These are phyloP conservation scores for Bradypodion ventrale DNA, from an alignment of 2,797 vertebrate genomes.

Conservation along the genomic window DNA sequence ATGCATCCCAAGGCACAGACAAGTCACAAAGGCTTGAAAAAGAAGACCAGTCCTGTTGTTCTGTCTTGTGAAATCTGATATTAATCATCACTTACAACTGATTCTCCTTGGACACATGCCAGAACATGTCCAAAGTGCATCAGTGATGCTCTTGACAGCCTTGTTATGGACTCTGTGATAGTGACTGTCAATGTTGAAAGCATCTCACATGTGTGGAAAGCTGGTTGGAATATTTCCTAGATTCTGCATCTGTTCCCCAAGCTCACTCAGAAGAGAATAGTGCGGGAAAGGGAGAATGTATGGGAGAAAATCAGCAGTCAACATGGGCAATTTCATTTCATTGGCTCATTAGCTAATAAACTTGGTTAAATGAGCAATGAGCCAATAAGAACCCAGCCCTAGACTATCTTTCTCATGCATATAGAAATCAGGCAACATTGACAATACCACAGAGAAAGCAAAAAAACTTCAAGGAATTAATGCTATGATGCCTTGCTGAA, in stretches of 20 bases:
- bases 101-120: neutral
- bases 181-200: neutral
- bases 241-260: slow-evolving; percentile 23
- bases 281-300: neutral
- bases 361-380: neutral
- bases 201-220: neutral
- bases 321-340: neutral
- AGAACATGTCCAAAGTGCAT: neutral
- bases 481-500: neutral
- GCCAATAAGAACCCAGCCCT: neutral
- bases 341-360: neutral
- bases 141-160: neutral
- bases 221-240: slow-evolving; percentile 11
- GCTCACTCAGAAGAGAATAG: neutral
- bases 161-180: neutral
- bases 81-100: neutral
- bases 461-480: neutral
- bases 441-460: neutral
- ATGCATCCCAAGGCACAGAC: neutral
- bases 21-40: neutral
- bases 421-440: neutral
- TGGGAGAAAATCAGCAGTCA: neutral
- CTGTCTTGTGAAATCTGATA: slow-evolving; percentile 6
- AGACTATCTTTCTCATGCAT: neutral
- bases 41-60: neutral